Base-by-base conservation (phyloP, 1,140 invertebrate genomes). In the Drosophila subpulchrella region DNA sequence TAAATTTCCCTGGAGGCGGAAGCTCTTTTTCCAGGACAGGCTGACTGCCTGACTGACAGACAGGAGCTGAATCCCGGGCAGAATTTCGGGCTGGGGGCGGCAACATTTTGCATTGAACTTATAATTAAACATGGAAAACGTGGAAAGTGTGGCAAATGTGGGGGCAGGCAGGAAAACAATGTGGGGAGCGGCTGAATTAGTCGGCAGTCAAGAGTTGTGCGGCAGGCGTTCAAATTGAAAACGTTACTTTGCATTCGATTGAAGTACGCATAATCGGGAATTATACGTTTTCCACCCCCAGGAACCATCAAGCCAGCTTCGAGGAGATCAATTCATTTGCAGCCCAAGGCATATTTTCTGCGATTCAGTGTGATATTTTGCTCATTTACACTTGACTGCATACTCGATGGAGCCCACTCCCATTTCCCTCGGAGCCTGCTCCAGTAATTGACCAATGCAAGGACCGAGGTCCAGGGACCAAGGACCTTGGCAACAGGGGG, bases 101-200 rank as follows among this genome's bases (percentile, higher is more conserved):
- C 80, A 77, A 66, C 79, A 74, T 88, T 78, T 48, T 78, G 63
- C 75, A 78, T 72, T 63, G 66, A 78, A 79, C 75, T 88, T 88
- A 84, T 88, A 88, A 88, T 88, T 88, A 88, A 88, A 80, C 83
- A 88, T 77, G 80, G 70, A 88, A 80, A 84, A 78, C 84, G 76
- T 88, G 83, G 84, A 81, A 77, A 84, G 75, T 81, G 81, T 77
- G 81, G 81, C 81, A 73, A 85, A 47, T 67, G 66, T 67, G 60
- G 70, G 56, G 65, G 38, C 58, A 59, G 66, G 65, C 72, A 74
- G 65, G 50, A 42, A 48, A 59, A 42, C 62, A 79, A 42, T 44
- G 36, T 38, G 36, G 17, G 17, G 3, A 42, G 24, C 4, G 36
- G 10, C 17, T 11, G 48, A 51, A 55, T 63, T 38, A 59, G 48